Base-by-base conservation (phyloP, 1,140 invertebrate genomes). In the Holotrichia oblita region DNA sequence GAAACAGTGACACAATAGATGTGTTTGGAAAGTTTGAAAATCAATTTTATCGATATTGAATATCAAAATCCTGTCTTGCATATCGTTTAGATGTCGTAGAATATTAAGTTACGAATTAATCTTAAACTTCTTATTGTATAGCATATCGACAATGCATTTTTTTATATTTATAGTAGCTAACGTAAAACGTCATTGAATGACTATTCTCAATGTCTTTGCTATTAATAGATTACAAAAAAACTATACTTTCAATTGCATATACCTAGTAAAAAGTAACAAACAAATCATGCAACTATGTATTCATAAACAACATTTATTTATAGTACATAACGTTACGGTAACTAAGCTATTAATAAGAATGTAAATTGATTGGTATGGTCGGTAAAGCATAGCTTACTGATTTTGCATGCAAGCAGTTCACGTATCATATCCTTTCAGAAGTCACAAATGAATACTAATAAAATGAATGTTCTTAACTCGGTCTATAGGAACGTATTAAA, bases 331-430 rank as follows among this genome's bases (percentile, higher is more conserved):
- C 22, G 22, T 69, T 22, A 69, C 61, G 61, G 61, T 69, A 22
- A 69, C 61, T 27, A 69, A 69, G 27, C 61, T 8, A n/a, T 14
- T 34, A 34, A 22, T 69, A 69, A 69, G 22, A 69, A 69, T 69
- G 22, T 17, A 69, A 69, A 69, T 55, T 55, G 48, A 76, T 76
- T 44, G 27, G 74, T 76, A 27, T 69, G 24, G 61, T 4, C 9
- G 61, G 61, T 20, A 69, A 34, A 22, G 7, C 22, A 22, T 34
- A 27, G 24, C 27, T 69, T 22, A 27, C 7, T 69, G 61, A 78
- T 78, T 78, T 78, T 73, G 77, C 77, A 78, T 78, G 77, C 77
- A 78, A 78, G 61, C 77, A 78, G 77, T 78, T 78, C 77, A 78
- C 69, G 40, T 78, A 55, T 73, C 77, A 44, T 69, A 78, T 78